These are phyloP conservation scores for Romanogobio albipinnatus DNA, from an alignment of 2,113 vertebrate genomes.

Conservation along the genomic window DNA sequence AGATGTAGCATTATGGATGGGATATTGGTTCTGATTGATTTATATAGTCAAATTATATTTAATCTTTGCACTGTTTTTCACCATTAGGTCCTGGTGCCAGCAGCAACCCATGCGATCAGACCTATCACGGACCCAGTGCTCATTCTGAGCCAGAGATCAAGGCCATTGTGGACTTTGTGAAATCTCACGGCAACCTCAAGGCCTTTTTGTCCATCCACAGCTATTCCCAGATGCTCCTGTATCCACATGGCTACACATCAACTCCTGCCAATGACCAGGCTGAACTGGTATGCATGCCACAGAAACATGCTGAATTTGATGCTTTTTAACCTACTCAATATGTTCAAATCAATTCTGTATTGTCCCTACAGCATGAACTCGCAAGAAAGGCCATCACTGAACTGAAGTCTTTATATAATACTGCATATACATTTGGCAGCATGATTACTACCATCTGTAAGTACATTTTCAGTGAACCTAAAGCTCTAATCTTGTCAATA, in stretches of 20 bases:
- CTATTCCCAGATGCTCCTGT: constrained; percentile 96
- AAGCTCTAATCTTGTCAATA: neutral
- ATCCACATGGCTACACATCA: constrained; percentile 85
- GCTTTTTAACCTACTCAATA: neutral
- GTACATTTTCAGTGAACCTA: constrained; percentile 56
- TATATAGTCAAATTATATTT: neutral
- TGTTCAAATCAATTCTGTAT: neutral
- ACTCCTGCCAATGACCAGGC: constrained; percentile 64
- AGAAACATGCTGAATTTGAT: neutral
- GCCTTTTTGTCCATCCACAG: constrained; percentile 93
- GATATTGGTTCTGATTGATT: neutral
- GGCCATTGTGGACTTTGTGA: constrained; percentile 93
- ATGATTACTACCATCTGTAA: constrained; percentile 92
- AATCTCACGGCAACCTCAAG: constrained; percentile 84
- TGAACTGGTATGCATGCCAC: constrained; percentile 81
- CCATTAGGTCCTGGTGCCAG: constrained; percentile 83
- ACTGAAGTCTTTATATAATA: constrained; percentile 85
- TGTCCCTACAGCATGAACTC: constrained; percentile 76
- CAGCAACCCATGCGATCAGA: constrained; percentile 80
- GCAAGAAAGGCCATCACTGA: constrained; percentile 78
- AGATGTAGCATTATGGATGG: neutral
- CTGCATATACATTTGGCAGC: constrained; percentile 83
- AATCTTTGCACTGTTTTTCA: neutral
- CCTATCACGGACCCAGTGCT: constrained; percentile 80
- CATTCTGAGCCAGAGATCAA: constrained; percentile 90